Evolutionary conservation across 1,140 invertebrate species (phyloP).

Genomic region (Nephila pilipes): DNA sequence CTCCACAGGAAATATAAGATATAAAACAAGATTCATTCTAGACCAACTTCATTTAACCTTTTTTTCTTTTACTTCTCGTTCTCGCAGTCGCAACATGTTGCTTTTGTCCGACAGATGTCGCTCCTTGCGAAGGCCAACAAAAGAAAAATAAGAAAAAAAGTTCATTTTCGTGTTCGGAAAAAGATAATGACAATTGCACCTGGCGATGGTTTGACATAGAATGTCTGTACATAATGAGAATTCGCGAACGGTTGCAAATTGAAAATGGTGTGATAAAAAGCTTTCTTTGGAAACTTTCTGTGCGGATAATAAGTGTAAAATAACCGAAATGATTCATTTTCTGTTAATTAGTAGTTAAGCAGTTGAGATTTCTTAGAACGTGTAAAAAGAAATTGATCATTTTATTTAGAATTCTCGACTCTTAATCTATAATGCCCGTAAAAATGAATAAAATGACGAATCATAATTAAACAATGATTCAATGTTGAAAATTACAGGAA

Average conservation of each 20-base stretch:
- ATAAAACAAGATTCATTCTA: background rate
- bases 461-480: too few relatives aligned
- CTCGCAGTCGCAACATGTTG: background rate
- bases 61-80: background rate
- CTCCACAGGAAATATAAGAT: background rate
- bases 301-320: background rate
- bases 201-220: background rate
- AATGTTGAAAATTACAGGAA: too few relatives aligned
- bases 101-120: background rate
- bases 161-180: constrained; percentile 5
- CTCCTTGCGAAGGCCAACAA: background rate
- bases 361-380: too few relatives aligned
- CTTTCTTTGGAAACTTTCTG: background rate
- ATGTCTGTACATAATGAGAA: background rate
- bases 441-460: too few relatives aligned
- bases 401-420: too few relatives aligned
- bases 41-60: too few relatives aligned
- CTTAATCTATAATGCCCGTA: too few relatives aligned
- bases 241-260: background rate
- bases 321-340: background rate
- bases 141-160: background rate
- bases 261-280: background rate
- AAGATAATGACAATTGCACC: constrained; percentile 15
- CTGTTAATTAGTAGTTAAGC: too few relatives aligned
- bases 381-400: too few relatives aligned